Evolutionary conservation across 1,140 invertebrate species (phyloP), one percentile per base, ranked within the genome.

Genomic region (Ips nitidus): DNA sequence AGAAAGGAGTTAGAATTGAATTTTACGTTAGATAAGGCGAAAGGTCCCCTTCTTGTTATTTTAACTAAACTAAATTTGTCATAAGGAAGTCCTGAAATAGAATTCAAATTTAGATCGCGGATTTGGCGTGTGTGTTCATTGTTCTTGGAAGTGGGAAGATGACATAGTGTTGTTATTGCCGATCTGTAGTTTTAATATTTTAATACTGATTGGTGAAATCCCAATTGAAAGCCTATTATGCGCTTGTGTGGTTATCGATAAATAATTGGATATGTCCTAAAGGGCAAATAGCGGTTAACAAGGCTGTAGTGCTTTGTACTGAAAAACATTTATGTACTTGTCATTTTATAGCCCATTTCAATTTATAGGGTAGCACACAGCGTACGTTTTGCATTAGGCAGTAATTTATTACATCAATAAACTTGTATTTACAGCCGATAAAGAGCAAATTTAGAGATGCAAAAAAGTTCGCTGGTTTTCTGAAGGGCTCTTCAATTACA

Each of bases 251-350:
- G 22, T 22, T 50, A 50, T 50, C 45, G 45, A 50, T 50, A 50
- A 50, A 50, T 50, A 50, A 50, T 50, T 50, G 45, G 45, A 50
- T 50, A 50, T 50, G 45, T 50, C 45, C 45, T 50, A 50, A 8
- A 50, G 45, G 45, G 45, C 45, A 50, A 50, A 50, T 50, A 50
- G 45, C 45, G 45, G 45, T 55, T 38, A 36, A 55, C 52, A 55
- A 37, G 37, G 37, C 37, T 38, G 37, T 55, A 55, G 52, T 36
- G 52, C 52, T 55, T 55, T 55, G 52, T 55, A 38, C 37, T 37
- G 52, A 55, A 55, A 55, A 55, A 55, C 52, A 55, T 55, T 55
- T 55, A 55, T 55, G 52, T 55, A 55, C 8, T 55, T 55, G 52
- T 55, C 52, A 37, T 55, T 55, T 55, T 55, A 55, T 55, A 55